These are phyloP conservation scores for Chloebia gouldiae DNA, from an alignment of 2,113 vertebrate species.

Conservation along the genomic window DNA sequence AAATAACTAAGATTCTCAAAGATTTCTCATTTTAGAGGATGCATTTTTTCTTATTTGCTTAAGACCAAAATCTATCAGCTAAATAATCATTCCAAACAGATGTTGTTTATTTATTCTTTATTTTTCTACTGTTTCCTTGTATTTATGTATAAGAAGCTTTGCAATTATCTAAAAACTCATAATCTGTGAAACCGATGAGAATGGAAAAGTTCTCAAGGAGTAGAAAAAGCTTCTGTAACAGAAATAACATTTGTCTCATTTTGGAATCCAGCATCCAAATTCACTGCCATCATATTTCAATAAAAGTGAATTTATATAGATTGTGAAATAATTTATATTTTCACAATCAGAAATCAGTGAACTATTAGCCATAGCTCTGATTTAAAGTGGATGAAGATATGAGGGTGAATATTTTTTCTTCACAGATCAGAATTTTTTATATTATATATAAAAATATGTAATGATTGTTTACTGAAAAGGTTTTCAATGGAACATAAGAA, in stretches of 20 bases:
- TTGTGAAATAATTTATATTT: neutral
- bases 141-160: neutral
- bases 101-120: neutral
- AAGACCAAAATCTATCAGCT: conserved; percentile 29
- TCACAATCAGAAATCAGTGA: neutral
- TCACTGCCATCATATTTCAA: neutral
- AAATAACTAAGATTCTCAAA: neutral
- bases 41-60: conserved; percentile 29
- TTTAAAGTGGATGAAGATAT: neutral
- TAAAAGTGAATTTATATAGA: neutral
- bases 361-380: neutral
- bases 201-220: neutral
- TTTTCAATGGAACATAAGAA: neutral
- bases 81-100: conserved; percentile 40
- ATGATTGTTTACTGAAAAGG: neutral
- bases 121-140: neutral
- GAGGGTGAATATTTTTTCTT: neutral
- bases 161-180: neutral
- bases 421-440: neutral
- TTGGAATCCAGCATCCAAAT: neutral
- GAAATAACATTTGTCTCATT: neutral
- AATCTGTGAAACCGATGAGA: neutral
- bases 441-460: neutral
- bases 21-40: neutral
- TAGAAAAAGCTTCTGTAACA: neutral